A percentile compares a stretch with the other conserved stretches of the same genome.
phyloP scores from a whole-genome alignment of 2,797 vertebrate genomes.

The Epinephelus coioides region DNA sequence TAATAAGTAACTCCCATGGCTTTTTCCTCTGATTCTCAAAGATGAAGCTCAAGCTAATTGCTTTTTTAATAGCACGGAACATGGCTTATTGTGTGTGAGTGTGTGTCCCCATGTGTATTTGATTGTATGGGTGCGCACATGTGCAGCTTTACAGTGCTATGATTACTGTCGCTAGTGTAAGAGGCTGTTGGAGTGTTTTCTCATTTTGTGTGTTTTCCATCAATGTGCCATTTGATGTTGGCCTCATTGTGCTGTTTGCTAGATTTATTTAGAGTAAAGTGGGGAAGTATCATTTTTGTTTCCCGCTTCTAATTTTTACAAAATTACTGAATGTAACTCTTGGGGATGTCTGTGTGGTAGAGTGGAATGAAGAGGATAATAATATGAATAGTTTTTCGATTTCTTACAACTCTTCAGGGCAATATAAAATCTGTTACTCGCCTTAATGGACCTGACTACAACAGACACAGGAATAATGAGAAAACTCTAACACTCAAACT shows the following conservation, averaged over 20 bases:
- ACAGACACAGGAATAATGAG: slow-evolving; percentile 26
- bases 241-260: slow-evolving; percentile 44
- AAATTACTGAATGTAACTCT: slow-evolving; percentile 67
- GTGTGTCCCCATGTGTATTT: slow-evolving; percentile 51
- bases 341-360: slow-evolving; percentile 47
- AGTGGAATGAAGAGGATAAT: slow-evolving; percentile 59
- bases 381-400: slow-evolving; percentile 49
- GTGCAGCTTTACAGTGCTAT: slow-evolving; percentile 24
- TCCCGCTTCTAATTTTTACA: slow-evolving; percentile 47
- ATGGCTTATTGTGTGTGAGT: slow-evolving; percentile 57
- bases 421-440: slow-evolving; percentile 57
- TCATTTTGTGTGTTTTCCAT: slow-evolving; percentile 35
- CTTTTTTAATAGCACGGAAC: slow-evolving; percentile 73
- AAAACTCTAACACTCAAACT: slow-evolving; percentile 33
- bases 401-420: slow-evolving; percentile 56
- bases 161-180: slow-evolving; percentile 37
- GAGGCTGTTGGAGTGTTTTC: slow-evolving; percentile 31
- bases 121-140: slow-evolving; percentile 34
- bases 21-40: slow-evolving; percentile 40
- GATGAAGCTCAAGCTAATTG: slow-evolving; percentile 68
- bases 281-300: slow-evolving; percentile 46
- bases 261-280: slow-evolving; percentile 44
- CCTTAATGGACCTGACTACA: slow-evolving; percentile 50
- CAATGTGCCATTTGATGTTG: slow-evolving; percentile 39
- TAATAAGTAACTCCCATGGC: slow-evolving; percentile 54